Evolutionary conservation across 2,113 vertebrate genomes (phyloP), one percentile per base, ranked within the genome.

Genomic region (Archocentrus centrarchus): DNA sequence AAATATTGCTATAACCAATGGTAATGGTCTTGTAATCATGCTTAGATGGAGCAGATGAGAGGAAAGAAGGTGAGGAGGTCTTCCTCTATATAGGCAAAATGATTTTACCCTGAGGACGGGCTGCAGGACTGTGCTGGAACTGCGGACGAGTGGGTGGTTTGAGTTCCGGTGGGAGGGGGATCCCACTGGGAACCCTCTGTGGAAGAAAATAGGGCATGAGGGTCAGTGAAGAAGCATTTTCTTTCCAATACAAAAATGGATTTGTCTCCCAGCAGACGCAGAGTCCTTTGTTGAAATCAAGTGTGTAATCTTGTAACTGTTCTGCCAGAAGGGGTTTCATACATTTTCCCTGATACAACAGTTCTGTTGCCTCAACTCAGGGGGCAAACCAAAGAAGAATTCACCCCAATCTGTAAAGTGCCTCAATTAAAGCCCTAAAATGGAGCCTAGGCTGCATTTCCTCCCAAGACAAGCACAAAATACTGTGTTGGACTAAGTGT

Each of bases 131-230:
- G 18, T 18, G 11, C 41, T n/a, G 85, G 8, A 20, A 2, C 41
- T 92, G 39, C 20, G 96, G 96, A 18, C 96, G 95, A 41, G 92
- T 91, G 27, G 96, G 96, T 1, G 96, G 96, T 55, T 93, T 92
- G n/a, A 96, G 89, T 83, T 80, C 93, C 0, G 96, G 95, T 7
- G 96, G 96, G 41, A 95, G 93, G 17, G 96, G 96, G 68, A 96
- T 96, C 59, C 96, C 96, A 80, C 75, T 94, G 18, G 94, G 89
- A 63, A 93, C 7, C 37, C 50, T 93, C 95, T 96, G 87, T 32
- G 39, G 70, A 61, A 66, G 20, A 59, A 77, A 27, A 35, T 37
- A 76, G 18, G 17, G 41, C 17, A 80, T 22, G 7, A 59, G 14
- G 0, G 13, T 57, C 10, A 70, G 3, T 17, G 0, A 62, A 20